These are phyloP conservation scores for Takifugu flavidus DNA, from an alignment of 2,113 vertebrate species.

Conservation along the genomic window DNA sequence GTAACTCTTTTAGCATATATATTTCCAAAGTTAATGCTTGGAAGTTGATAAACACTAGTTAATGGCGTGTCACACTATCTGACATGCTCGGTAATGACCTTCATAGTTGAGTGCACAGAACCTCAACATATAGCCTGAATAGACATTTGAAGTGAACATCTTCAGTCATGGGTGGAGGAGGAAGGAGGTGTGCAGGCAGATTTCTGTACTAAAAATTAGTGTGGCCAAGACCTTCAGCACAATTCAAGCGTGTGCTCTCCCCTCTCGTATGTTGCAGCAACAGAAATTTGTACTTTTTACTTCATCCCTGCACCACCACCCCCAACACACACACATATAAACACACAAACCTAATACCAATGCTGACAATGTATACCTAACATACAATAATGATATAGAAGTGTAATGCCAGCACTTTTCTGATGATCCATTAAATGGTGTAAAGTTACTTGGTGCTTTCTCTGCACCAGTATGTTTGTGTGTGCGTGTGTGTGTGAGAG, in stretches of 20 bases:
- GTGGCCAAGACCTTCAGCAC: constrained; percentile 63
- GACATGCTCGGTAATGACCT: constrained; percentile 54
- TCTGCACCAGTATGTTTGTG: constrained; percentile 48
- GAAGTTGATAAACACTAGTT: constrained; percentile 53
- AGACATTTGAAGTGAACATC: constrained; percentile 63
- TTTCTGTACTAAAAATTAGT: constrained; percentile 30
- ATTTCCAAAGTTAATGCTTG: no score
- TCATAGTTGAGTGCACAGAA: constrained; percentile 71
- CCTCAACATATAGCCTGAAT: constrained; percentile 61
- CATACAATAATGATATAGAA: constrained; percentile 42
- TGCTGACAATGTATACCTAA: constrained; percentile 14
- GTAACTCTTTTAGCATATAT: no score
- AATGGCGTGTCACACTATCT: constrained; percentile 56
- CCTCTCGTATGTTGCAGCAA: constrained; percentile 69
- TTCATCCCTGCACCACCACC: constrained; percentile 4
- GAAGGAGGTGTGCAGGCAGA: not conserved
- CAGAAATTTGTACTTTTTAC: constrained; percentile 52
- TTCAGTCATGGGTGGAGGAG: constrained; percentile 56
- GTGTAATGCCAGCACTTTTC: constrained; percentile 65
- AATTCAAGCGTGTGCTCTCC: constrained; percentile 70
- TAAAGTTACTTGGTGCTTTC: constrained; percentile 80
- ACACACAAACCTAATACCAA: constrained; percentile 8
- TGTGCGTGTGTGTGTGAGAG: constrained; percentile 32
- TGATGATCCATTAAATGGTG: constrained; percentile 74
- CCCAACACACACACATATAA: constrained; percentile 14